Percentiles rank a stretch among this genome's conserved stretches.
Conservation (phyloP, 2,797 vertebrate genomes). For the Ciconia nigra region DNA sequence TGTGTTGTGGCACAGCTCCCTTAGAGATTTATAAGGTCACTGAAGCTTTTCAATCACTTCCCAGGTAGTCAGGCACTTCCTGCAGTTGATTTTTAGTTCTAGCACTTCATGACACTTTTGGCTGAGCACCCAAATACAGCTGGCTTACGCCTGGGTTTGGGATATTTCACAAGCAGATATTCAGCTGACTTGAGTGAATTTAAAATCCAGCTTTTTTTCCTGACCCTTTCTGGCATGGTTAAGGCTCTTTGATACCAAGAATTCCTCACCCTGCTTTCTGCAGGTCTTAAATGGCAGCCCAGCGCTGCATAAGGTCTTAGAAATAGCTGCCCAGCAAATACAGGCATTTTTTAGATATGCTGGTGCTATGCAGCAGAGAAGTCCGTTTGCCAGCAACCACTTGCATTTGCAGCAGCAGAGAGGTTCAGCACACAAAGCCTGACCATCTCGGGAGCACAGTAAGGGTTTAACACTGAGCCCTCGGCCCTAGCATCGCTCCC, state of each 20-base stretch:
- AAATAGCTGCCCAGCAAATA: neutral
- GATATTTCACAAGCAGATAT: neutral
- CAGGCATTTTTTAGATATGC: neutral
- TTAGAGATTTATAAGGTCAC: neutral
- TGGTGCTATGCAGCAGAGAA: neutral
- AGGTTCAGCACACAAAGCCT: neutral
- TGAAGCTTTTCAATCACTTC: neutral
- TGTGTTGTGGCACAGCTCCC: neutral
- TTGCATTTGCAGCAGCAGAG: neutral
- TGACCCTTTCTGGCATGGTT: neutral
- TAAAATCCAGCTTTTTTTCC: constrained; percentile 7
- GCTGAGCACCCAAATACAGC: neutral
- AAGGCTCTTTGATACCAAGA: neutral
- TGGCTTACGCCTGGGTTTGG: neutral
- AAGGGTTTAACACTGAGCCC: neutral
- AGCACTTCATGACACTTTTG: neutral
- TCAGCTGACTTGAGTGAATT: neutral
- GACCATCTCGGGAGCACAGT: neutral
- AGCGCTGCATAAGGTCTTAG: neutral
- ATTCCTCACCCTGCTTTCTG: too few species aligned
- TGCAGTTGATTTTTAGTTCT: neutral
- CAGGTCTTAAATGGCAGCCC: constrained; percentile 2
- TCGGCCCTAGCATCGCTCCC: neutral
- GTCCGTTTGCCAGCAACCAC: neutral
- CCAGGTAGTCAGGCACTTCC: constrained; percentile 7